Percentiles rank a stretch among this genome's conserved stretches.
phyloP scores from a whole-genome alignment of 2,888 invertebrate genomes.

The Carpatolechia fugitivella region DNA sequence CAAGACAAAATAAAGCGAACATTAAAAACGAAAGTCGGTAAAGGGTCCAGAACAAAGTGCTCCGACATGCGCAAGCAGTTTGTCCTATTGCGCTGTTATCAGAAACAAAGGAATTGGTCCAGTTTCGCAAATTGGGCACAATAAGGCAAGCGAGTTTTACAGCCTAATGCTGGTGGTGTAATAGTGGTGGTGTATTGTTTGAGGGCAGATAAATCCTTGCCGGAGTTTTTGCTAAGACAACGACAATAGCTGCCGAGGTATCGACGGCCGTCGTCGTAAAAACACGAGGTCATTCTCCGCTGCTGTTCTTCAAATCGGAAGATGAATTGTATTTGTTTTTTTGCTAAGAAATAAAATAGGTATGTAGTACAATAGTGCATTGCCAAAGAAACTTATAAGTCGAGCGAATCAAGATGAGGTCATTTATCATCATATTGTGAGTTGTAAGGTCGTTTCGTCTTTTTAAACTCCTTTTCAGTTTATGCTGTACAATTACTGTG shows the following conservation, averaged over 20 bases:
- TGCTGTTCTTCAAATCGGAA: background rate
- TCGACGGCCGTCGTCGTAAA: constrained; percentile 45
- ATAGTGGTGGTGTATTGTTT: constrained; percentile 41
- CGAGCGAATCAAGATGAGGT: too few relatives aligned
- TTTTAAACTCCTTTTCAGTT: too few relatives aligned
- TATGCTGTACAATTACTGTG: too few relatives aligned
- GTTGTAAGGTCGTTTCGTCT: too few relatives aligned
- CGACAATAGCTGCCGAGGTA: constrained; percentile 51
- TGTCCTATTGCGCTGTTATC: constrained; percentile 59
- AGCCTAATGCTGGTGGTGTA: constrained; percentile 41
- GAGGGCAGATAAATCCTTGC: constrained; percentile 56
- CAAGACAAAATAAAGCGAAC: constrained; percentile 34
- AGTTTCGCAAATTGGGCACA: constrained; percentile 64
- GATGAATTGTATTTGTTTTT: background rate
- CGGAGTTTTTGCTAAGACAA: constrained; percentile 56
- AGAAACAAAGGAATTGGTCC: constrained; percentile 56
- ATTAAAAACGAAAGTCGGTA: constrained; percentile 62
- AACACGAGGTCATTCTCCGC: constrained; percentile 43
- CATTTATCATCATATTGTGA: too few relatives aligned
- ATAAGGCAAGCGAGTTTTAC: constrained; percentile 47
- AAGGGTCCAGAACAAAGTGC: constrained; percentile 53
- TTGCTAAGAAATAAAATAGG: background rate
- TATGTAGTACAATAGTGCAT: background rate
- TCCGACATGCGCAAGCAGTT: constrained; percentile 63
- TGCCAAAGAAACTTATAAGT: background rate